phyloP scores from a whole-genome alignment of 2,888 invertebrate species.

The Tipula helvola region DNA sequence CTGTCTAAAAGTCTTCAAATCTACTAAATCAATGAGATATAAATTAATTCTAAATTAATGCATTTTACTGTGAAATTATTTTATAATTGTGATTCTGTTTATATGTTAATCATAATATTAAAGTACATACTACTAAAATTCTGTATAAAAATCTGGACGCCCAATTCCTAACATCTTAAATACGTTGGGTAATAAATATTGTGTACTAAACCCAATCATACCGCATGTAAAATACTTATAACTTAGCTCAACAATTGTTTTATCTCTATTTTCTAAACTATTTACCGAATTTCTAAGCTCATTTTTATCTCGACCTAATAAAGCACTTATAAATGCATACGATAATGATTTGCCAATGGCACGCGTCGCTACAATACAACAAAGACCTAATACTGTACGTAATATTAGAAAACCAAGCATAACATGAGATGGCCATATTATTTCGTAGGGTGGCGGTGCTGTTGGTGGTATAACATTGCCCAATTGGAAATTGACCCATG shows the following conservation, averaged over 20 bases:
- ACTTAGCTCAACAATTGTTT: slow-evolving; percentile 65
- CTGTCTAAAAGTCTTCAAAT: neutral
- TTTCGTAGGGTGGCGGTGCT: slow-evolving; percentile 55
- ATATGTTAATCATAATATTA: neutral
- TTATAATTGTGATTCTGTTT: neutral
- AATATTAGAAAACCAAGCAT: slow-evolving; percentile 56
- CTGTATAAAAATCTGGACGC: slow-evolving; percentile 72
- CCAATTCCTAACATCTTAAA: slow-evolving; percentile 66
- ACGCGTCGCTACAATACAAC: slow-evolving; percentile 56
- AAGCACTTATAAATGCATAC: slow-evolving; percentile 55
- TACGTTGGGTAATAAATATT: slow-evolving; percentile 63
- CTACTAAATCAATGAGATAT: neutral
- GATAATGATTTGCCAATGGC: slow-evolving; percentile 54
- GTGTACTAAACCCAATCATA: slow-evolving; percentile 65
- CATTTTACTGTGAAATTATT: neutral
- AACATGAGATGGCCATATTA: slow-evolving; percentile 65
- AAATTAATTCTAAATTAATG: neutral
- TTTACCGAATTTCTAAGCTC: slow-evolving; percentile 51
- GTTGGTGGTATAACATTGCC: slow-evolving; percentile 52
- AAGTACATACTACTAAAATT: slow-evolving; percentile 45
- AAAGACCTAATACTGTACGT: slow-evolving; percentile 62
- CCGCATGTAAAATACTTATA: slow-evolving; percentile 74
- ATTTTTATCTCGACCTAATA: slow-evolving; percentile 53
- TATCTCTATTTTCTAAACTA: slow-evolving; percentile 53
- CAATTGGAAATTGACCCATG: slow-evolving; percentile 73